Evolutionary conservation across 2,888 invertebrate genomes (phyloP).

Genomic region (Philereme transversata): DNA sequence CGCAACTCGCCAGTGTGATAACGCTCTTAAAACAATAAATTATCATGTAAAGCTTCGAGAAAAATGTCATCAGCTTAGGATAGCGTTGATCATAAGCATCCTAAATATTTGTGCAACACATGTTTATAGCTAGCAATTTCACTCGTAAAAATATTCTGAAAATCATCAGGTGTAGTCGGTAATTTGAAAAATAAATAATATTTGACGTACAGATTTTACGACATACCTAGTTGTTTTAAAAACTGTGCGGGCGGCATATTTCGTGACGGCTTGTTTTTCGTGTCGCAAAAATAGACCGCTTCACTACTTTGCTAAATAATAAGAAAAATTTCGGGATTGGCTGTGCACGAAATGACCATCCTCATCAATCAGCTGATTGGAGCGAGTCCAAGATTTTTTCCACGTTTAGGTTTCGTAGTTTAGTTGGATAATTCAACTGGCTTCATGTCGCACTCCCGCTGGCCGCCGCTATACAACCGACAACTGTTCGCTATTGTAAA

Average conservation of each 20-base stretch:
- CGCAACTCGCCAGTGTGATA: no score
- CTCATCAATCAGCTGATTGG: conserved; percentile 84
- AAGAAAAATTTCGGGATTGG: conserved; percentile 83
- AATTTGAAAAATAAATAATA: conserved; percentile 23
- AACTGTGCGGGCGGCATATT: conserved; percentile 65
- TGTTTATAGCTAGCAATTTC: not conserved
- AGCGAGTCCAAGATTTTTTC: conserved; percentile 81
- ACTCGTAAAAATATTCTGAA: not conserved
- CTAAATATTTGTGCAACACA: conserved; percentile 8
- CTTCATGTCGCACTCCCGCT: conserved; percentile 55
- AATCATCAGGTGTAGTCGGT: conserved; percentile 23
- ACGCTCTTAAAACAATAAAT: not conserved
- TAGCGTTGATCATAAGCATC: conserved; percentile 11
- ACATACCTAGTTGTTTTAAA: conserved; percentile 49
- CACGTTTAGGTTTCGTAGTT: conserved; percentile 82
- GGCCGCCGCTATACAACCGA: conserved; percentile 47
- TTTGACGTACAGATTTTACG: conserved; percentile 41
- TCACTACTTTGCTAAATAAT: conserved; percentile 82
- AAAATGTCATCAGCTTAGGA: conserved; percentile 2
- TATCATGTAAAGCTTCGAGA: not conserved
- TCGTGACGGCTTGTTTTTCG: conserved; percentile 78
- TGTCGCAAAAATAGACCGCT: conserved; percentile 79
- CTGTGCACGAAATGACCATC: conserved; percentile 84
- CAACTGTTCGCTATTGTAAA: conserved; percentile 39
- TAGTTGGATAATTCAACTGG: conserved; percentile 75